phyloP scores from a whole-genome alignment of 2,888 invertebrate genomes.

The Oxytorus armatus region DNA sequence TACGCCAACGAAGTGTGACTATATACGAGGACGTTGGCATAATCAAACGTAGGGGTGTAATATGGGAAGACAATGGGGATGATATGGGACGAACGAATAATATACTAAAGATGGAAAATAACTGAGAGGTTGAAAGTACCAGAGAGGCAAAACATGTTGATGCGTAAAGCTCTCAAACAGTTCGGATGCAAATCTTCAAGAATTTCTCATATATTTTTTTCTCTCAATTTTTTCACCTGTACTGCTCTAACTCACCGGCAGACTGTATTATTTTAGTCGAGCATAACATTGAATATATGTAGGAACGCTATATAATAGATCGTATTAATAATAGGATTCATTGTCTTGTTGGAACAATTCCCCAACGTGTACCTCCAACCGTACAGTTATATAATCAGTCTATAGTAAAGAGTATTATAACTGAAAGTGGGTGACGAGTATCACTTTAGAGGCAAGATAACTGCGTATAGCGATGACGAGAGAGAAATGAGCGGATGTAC shows the following conservation, averaged over 20 bases:
- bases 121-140: background rate
- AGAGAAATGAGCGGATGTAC: background rate
- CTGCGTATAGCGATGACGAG: slow-evolving; percentile 19
- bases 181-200: slow-evolving; percentile 79
- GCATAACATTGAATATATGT: too few relatives aligned
- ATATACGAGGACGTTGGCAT: slow-evolving; percentile 46
- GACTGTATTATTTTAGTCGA: too few relatives aligned
- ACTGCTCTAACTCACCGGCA: too few relatives aligned
- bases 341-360: too few relatives aligned
- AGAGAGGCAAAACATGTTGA: background rate
- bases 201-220: slow-evolving; percentile 76
- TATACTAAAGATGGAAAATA: background rate
- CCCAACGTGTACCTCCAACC: too few relatives aligned
- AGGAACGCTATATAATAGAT: too few relatives aligned
- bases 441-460: background rate
- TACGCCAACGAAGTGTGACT: slow-evolving; percentile 72
- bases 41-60: slow-evolving; percentile 41
- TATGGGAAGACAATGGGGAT: background rate
- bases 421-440: background rate
- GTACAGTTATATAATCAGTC: too few relatives aligned
- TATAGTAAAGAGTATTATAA: background rate
- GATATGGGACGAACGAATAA: slow-evolving; percentile 1
- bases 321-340: too few relatives aligned
- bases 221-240: background rate
- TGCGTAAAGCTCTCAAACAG: slow-evolving; percentile 60